phyloP scores from a whole-genome alignment of 2,797 vertebrate species.

The Cynopterus sphinx region DNA sequence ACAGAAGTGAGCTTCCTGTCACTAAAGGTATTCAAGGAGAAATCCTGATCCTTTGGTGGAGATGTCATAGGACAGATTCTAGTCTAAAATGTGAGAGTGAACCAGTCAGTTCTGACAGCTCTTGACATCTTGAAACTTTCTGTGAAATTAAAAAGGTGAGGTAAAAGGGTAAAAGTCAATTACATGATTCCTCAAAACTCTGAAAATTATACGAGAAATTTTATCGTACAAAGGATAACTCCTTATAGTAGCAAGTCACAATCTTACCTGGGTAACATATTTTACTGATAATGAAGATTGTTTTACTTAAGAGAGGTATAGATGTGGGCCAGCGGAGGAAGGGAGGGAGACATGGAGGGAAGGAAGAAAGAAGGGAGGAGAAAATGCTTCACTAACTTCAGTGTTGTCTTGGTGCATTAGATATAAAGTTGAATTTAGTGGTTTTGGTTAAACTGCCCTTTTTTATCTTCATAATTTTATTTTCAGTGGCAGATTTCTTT shows the following conservation, averaged over 20 bases:
- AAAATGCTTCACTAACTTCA: neutral
- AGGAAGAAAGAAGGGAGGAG: rapidly evolving
- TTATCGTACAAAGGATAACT: neutral
- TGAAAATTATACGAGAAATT: neutral
- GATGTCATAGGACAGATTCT: neutral
- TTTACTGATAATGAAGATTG: neutral
- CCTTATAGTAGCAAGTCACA: neutral
- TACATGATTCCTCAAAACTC: neutral
- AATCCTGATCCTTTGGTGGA: neutral
- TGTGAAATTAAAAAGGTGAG: neutral
- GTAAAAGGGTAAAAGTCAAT: neutral
- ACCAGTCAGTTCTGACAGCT: neutral
- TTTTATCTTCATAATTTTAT: neutral
- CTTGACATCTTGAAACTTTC: neutral
- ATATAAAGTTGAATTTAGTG: neutral
- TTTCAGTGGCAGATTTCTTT: neutral
- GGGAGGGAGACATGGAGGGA: too few relatives aligned
- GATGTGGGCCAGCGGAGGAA: neutral
- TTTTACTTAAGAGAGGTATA: neutral
- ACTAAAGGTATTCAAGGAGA: neutral
- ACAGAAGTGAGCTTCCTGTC: neutral
- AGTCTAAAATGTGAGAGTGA: neutral
- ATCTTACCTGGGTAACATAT: neutral
- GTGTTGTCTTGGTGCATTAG: neutral
- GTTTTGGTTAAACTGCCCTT: neutral